Base-by-base conservation (phyloP, 2,113 vertebrate species). In the Gasterosteus nipponicus region DNA sequence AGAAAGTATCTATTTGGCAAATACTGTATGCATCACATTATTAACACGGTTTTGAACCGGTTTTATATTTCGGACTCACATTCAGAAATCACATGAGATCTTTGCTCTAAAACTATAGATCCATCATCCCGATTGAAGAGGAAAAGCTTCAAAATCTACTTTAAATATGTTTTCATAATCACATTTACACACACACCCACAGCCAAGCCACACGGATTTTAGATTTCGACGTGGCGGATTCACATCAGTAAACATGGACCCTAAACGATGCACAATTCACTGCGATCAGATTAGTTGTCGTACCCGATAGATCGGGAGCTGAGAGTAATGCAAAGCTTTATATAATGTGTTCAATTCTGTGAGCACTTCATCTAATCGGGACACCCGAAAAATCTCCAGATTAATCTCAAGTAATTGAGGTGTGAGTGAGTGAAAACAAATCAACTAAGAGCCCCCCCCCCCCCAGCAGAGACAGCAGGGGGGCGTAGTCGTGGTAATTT, bases 201-300 rank as follows among this genome's bases (percentile, higher is more conserved):
- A 7, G 22, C 29, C 54, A 51, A 10, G 4, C 31, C 4, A n/a
- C 18, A 18, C 41, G 54, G 66, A 67, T 76, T 49, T 76, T 73
- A 69, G 72, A 64, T 77, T 70, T 80, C 41, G 60, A 70, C 42
- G 31, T 65, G 31, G 41, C 65, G 44, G 53, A 10, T 63, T 83
- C 29, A 69, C 79, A 80, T 68, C 70, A 78, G 46, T 71, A 29
- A 68, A 80, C 65, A 47, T 2, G 64, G 63, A 39, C 16, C 41
- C 26, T 54, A 57, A 86, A 72, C 38, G 26, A 56, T 5, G 19
- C 74, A 65, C 59, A 69, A 12, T 26, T 42, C 49, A 29, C 18
- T 39, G 75, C 64, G 72, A 74, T 77, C 81, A 62, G 81, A 79
- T 82, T 84, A 72, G 65, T 68, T 75, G 41, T 71, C 58, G 10